A percentile compares a stretch with the other conserved stretches of the same genome.
phyloP scores from a whole-genome alignment of 2,888 invertebrate genomes.

The Amaurobius ferox region DNA sequence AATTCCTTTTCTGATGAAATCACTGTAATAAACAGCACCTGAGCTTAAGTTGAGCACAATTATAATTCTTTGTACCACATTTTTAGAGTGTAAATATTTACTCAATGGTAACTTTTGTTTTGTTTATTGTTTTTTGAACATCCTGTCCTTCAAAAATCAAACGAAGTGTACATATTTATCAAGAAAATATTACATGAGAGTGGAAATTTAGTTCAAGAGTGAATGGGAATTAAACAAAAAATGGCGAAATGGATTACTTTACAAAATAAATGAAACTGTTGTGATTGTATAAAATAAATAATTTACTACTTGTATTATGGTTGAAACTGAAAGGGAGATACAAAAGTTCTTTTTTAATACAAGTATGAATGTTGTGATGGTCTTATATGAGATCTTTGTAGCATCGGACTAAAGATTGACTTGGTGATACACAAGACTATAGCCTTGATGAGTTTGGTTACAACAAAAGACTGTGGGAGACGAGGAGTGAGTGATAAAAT shows the following conservation, averaged over 20 bases:
- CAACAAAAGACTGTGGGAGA: constrained; percentile 55
- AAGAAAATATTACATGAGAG: constrained; percentile 22
- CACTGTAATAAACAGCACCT: constrained; percentile 68
- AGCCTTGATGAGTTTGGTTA: constrained; percentile 55
- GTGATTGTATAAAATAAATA: constrained; percentile 26
- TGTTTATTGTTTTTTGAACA: neutral
- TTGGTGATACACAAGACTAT: constrained; percentile 32
- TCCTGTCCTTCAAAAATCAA: constrained; percentile 16
- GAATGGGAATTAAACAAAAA: too few species aligned
- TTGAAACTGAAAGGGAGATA: constrained; percentile 33
- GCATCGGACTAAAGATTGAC: constrained; percentile 45
- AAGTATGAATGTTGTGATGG: constrained; percentile 63
- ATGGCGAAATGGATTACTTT: too few species aligned
- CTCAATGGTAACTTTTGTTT: constrained; percentile 1
- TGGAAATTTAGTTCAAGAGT: neutral
- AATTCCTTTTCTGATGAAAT: constrained; percentile 60
- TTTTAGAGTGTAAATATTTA: constrained; percentile 28
- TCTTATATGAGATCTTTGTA: constrained; percentile 42
- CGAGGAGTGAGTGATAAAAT: constrained; percentile 56
- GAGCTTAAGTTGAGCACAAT: constrained; percentile 69
- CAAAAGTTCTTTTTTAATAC: constrained; percentile 42
- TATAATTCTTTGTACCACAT: constrained; percentile 55
- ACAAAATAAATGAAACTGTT: neutral
- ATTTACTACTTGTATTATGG: constrained; percentile 21
- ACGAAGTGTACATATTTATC: constrained; percentile 19